Base-by-base conservation (phyloP, 2,888 invertebrate genomes). In the Megastigmus dorsalis region DNA sequence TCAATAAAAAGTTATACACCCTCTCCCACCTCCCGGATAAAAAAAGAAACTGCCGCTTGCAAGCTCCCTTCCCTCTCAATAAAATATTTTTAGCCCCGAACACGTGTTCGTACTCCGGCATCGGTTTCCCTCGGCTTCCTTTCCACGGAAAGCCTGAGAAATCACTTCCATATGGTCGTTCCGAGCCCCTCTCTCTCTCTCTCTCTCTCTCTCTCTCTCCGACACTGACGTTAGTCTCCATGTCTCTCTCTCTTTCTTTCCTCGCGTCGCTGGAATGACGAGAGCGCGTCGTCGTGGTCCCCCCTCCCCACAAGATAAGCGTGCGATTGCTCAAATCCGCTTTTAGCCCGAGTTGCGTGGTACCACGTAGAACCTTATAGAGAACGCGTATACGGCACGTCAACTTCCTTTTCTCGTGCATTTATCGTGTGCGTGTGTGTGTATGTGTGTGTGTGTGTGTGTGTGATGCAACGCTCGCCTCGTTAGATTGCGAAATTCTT, bases 151-250 rank as follows among this genome's bases (percentile, higher is more conserved):
- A 71, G 52, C 38, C 30, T 36, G 36, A 59, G 60, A 52, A 66
- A 66, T 54, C 57, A 60, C 66, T 72, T 65, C 65, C 72, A 66
- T 66, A 72, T 72, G 72, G 63, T 30, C 9, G 10, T 20, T 26
- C 9, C 18, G 43, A 38, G 33, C 28, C 28, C 33, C 23, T 20
- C 28, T 18, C 59, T 57, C 20, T 28, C 38, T 30, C 10, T 28
- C 18, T 10, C 28, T 43, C 23, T 20, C 28, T 18, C 59, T 57
- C 20, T 28, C 38, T 30, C 10, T 28, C 18, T 10, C n/a, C n/a
- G n/a, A n/a, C n/a, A n/a, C n/a, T n/a, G n/a, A n/a, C n/a, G n/a
- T n/a, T n/a, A n/a, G n/a, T n/a, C n/a, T 26, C 9, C 18, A 30
- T 28, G 33, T 18, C 28, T 43, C 23, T 20, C 28, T 18, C 59